These are phyloP conservation scores for Naja naja DNA, from an alignment of 2,113 vertebrate genomes.

Conservation along the genomic window DNA sequence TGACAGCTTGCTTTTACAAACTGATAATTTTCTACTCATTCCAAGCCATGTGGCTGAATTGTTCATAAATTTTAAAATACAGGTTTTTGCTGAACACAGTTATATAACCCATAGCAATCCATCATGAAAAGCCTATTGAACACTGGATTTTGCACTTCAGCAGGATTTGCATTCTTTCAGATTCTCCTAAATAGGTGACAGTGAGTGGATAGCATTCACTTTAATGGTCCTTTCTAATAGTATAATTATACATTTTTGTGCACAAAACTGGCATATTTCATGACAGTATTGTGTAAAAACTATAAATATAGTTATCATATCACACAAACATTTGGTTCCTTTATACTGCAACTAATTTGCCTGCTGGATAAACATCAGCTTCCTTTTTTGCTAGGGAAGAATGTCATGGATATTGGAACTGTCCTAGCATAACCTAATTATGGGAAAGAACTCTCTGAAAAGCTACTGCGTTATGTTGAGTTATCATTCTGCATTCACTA, in stretches of 20 bases:
- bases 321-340: background rate
- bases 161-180: conserved; percentile 3
- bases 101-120: background rate
- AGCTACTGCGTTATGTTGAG: background rate
- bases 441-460: background rate
- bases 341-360: background rate
- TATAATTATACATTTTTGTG: background rate
- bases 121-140: conserved; percentile 11
- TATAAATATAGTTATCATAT: background rate
- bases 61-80: background rate
- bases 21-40: background rate
- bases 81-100: conserved; percentile 3
- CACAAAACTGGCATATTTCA: background rate
- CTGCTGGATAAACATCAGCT: background rate
- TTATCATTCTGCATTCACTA: background rate
- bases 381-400: background rate
- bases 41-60: background rate
- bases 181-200: conserved; percentile 4
- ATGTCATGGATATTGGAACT: background rate
- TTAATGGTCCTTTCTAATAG: background rate
- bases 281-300: background rate
- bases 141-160: background rate
- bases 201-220: background rate
- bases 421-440: background rate
- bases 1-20: conserved; percentile 14